Evolutionary conservation across 2,888 invertebrate genomes (phyloP), one percentile per base, ranked within the genome.

Genomic region (Ectobius pallidus): DNA sequence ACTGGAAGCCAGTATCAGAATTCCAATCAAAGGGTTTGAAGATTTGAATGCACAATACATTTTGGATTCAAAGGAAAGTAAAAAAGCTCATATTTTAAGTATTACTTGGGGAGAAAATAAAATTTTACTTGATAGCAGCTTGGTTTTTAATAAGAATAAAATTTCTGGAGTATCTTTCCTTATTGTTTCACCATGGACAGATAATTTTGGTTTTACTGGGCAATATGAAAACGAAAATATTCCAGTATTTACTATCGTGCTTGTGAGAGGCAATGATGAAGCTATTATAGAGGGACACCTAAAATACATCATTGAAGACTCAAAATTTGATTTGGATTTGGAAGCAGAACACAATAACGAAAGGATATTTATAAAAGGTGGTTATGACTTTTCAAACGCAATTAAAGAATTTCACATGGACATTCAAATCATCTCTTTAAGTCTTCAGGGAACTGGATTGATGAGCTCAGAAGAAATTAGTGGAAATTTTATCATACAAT

Each of bases 151-250:
- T 22, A 77, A 76, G n/a, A 49, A 72, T 9, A 61, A 44, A 9
- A 52, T 73, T 9, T 73, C 74, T 6, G 72, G 75, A 34, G 32
- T 77, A 1, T 75, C 73, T 76, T 73, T 74, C 1, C 61, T 58
- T 9, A 46, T 78, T 0, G 71, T 46, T 3, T 73, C 77, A 1
- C 78, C 78, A 3, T 78, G 78, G 78, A 76, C 77, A 65, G 52
- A 74, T 11, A 73, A 76, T 7, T 42, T 77, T 16, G 39, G 62
- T 39, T 63, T 75, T 18, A 61, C 55, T 46, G 78, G 76, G 9
- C 58, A 70, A 11, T 77, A 77, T 70, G 68, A 69, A 1, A 63
- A 72, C 11, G 46, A 69, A 30, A 27, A 52, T 3, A 69, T 49
- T 4, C 74, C 75, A 18, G 63, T 73, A n/a, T 16, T 74, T 14